Conservation (phyloP, 1,140 invertebrate species). For the Stegodyphus mimosarum region DNA sequence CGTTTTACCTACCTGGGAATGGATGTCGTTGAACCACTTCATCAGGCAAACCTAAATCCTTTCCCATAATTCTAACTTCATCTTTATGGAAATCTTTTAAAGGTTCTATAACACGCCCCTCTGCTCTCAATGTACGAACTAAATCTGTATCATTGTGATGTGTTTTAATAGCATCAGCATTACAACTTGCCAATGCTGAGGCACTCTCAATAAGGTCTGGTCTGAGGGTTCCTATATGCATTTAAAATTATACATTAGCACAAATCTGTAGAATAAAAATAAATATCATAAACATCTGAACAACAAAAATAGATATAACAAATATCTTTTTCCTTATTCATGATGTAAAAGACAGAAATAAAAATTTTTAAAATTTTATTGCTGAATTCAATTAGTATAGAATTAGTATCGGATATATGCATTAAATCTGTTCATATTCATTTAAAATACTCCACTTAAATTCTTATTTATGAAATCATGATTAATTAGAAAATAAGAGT, state of each 20-base stretch:
- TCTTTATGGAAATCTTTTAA: slow-evolving; percentile 99
- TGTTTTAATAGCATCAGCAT: slow-evolving; percentile 98
- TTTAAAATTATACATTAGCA: background rate
- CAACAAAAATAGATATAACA: too few species aligned
- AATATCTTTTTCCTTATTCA: too few species aligned
- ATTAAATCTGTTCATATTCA: too few species aligned
- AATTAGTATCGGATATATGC: too few species aligned
- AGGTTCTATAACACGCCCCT: slow-evolving; percentile 95
- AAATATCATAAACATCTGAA: background rate
- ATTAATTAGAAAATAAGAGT: too few species aligned
- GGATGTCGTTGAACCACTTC: slow-evolving; percentile 94
- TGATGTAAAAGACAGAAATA: too few species aligned
- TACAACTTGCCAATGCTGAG: slow-evolving; percentile 82
- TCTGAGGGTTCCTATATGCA: slow-evolving; percentile 82
- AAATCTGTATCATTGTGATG: slow-evolving; percentile 99
- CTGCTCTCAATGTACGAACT: slow-evolving; percentile 85
- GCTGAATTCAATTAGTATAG: too few species aligned
- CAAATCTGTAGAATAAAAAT: background rate
- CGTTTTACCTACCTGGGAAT: slow-evolving; percentile 82
- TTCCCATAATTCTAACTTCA: slow-evolving; percentile 85
- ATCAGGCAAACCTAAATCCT: slow-evolving; percentile 87
- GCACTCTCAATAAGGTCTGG: slow-evolving; percentile 99
- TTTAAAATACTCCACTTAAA: too few species aligned
- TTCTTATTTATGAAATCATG: too few species aligned
- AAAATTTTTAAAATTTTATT: too few species aligned